Evolutionary conservation across 37 sponge, comb jelly and placozoan species (phyloP).

Genomic region (Chondrosia reniformis): DNA sequence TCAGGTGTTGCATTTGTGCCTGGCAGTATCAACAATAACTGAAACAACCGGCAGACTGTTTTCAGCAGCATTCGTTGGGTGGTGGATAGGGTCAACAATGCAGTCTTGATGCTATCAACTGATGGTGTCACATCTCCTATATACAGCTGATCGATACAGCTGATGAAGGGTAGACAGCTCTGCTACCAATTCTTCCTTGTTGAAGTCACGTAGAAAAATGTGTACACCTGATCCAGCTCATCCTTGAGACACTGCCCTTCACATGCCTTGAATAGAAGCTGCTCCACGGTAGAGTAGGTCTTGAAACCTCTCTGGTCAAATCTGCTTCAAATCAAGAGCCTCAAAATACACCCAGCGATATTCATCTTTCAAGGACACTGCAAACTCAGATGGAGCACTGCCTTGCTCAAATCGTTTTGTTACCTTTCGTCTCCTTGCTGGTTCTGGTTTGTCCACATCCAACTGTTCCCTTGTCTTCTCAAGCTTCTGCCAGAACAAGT

Average conservation of each 20-base stretch:
- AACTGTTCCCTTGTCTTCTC: conserved; percentile 31
- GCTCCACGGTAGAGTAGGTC: conserved; percentile 53
- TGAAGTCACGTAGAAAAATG: conserved; percentile 45
- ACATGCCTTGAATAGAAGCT: conserved; percentile 52
- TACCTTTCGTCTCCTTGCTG: conserved; percentile 52
- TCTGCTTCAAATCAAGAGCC: conserved; percentile 55
- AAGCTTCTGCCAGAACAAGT: conserved; percentile 67
- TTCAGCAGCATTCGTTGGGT: conserved; percentile 14
- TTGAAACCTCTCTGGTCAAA: conserved; percentile 68
- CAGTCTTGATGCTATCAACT: conserved; percentile 37
- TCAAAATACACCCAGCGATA: conserved; percentile 49
- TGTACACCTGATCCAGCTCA: conserved; percentile 35
- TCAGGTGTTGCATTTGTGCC: conserved; percentile 71
- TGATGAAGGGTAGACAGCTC: conserved; percentile 36
- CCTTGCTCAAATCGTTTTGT: conserved; percentile 61
- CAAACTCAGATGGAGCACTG: conserved; percentile 30
- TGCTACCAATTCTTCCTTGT: conserved; percentile 41
- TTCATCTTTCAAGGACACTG: conserved; percentile 29
- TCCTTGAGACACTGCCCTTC: conserved; percentile 26
- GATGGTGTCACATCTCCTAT: conserved; percentile 37
- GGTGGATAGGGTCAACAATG: conserved; percentile 23
- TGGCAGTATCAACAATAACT: conserved; percentile 61
- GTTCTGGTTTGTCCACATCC: conserved; percentile 56
- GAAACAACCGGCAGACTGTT: conserved; percentile 53
- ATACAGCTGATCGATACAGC: conserved; percentile 19